These are phyloP conservation scores for Drosophila emarginata DNA, from an alignment of 2,888 invertebrate genomes.

Conservation along the genomic window DNA sequence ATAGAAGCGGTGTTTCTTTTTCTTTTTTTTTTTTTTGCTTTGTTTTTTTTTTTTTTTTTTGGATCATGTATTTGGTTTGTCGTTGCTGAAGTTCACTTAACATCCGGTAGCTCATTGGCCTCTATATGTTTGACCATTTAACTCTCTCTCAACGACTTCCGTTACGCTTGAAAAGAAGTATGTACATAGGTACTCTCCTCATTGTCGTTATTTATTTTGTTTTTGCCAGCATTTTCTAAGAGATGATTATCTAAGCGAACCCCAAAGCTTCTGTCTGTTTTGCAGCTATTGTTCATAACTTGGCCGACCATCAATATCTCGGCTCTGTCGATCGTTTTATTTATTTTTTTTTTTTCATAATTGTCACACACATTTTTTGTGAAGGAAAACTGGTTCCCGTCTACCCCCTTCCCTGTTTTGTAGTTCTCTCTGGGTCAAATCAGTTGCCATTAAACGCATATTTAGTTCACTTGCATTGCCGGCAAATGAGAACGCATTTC, in stretches of 20 bases:
- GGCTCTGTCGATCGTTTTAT: conserved; percentile 55
- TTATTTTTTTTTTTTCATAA: conserved; percentile 56
- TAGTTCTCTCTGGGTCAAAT: conserved; percentile 48
- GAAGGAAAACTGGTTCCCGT: conserved; percentile 49
- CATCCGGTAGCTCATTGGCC: conserved; percentile 60
- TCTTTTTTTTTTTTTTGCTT: conserved; percentile 5
- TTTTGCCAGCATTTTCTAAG: too few species aligned
- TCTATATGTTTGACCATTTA: conserved; percentile 67
- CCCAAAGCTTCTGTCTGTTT: conserved; percentile 5
- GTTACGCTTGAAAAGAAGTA: conserved; percentile 70
- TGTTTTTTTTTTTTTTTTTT: too few species aligned
- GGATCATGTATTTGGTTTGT: neutral
- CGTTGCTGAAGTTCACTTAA: conserved; percentile 27
- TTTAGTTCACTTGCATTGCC: conserved; percentile 16
- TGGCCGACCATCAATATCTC: conserved; percentile 61
- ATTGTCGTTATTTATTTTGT: conserved; percentile 49
- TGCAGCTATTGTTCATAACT: conserved; percentile 38
- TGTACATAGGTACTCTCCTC: neutral
- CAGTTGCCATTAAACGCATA: conserved; percentile 10
- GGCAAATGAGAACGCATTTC: neutral
- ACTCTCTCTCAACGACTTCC: conserved; percentile 64
- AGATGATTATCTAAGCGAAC: conserved; percentile 48
- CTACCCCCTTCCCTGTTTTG: neutral
- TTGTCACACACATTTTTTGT: conserved; percentile 66
- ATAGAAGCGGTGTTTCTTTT: conserved; percentile 40